These are phyloP conservation scores for Druceiella hillmani DNA, from an alignment of 2,888 invertebrate species.

Conservation along the genomic window DNA sequence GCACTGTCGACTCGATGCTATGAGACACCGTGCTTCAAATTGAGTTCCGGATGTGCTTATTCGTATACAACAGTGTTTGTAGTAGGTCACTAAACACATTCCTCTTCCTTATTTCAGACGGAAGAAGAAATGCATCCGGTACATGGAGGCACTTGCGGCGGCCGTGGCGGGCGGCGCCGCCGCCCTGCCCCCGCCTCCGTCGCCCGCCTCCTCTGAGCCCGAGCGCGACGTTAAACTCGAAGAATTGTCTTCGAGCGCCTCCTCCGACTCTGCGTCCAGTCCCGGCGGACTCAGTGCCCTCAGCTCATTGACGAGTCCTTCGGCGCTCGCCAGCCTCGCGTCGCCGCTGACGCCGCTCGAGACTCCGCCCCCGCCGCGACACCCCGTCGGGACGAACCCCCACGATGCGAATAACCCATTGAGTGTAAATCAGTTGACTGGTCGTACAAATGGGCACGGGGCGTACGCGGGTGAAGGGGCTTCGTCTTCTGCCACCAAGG, in stretches of 20 bases:
- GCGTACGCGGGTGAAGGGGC: slow-evolving; percentile 5
- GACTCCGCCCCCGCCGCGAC: slow-evolving; percentile 46
- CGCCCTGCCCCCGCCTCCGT: slow-evolving; percentile 73
- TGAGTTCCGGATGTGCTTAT: background rate
- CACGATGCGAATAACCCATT: slow-evolving; percentile 89
- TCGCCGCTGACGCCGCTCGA: slow-evolving; percentile 35
- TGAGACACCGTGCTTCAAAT: too few relatives aligned
- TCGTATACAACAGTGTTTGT: too few relatives aligned
- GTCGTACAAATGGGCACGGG: too few relatives aligned
- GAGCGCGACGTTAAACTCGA: slow-evolving; percentile 64
- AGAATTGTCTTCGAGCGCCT: slow-evolving; percentile 62
- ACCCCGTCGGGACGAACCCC: slow-evolving; percentile 88
- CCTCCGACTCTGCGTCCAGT: slow-evolving; percentile 51
- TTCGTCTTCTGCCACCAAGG: slow-evolving; percentile 28
- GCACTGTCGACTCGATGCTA: too few relatives aligned
- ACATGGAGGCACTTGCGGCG: slow-evolving; percentile 80
- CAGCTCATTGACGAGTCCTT: slow-evolving; percentile 67
- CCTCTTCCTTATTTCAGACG: slow-evolving; percentile 61
- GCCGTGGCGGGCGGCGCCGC: slow-evolving; percentile 60
- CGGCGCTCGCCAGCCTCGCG: slow-evolving; percentile 59
- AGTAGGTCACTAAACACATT: background rate
- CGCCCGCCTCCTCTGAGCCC: slow-evolving; percentile 74
- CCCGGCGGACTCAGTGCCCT: slow-evolving; percentile 48
- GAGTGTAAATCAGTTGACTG: slow-evolving; percentile 85
- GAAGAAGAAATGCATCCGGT: slow-evolving; percentile 96